Evolutionary conservation across 2,888 invertebrate genomes (phyloP).

Genomic region (Cacoxenus indagator): DNA sequence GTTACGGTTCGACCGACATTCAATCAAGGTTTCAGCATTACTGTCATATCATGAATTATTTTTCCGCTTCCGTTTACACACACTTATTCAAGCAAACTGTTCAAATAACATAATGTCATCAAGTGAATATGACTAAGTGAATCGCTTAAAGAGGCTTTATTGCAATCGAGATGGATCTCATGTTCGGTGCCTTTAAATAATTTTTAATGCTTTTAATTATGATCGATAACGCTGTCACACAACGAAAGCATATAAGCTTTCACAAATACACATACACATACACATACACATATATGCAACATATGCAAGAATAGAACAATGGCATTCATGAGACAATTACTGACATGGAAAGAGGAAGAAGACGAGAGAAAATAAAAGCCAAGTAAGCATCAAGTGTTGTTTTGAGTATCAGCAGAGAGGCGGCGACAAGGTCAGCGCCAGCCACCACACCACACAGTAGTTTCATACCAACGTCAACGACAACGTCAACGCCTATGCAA

Average conservation of each 20-base stretch:
- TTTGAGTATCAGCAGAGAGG: constrained; percentile 23
- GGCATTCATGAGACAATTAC: constrained; percentile 34
- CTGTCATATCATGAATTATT: too few species aligned
- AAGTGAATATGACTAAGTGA: too few species aligned
- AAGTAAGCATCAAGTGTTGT: constrained; percentile 49
- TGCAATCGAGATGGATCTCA: constrained; percentile 2
- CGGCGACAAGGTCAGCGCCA: too few species aligned
- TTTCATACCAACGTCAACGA: too few species aligned
- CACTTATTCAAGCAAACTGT: background rate
- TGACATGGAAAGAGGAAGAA: constrained; percentile 22
- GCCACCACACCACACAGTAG: too few species aligned
- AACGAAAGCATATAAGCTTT: background rate
- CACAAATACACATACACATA: background rate
- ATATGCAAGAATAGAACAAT: constrained; percentile 30
- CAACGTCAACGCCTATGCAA: background rate
- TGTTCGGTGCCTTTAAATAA: background rate
- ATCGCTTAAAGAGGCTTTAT: too few species aligned
- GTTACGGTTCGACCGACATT: too few species aligned
- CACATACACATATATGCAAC: background rate
- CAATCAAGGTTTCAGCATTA: too few species aligned
- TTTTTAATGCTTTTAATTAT: constrained; percentile 10
- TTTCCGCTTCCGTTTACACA: background rate
- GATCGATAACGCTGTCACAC: background rate
- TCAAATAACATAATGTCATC: too few species aligned
- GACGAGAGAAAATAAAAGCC: constrained; percentile 24